Evolutionary conservation across 2,797 vertebrate species (phyloP).

Genomic region (Euthynnus affinis): DNA sequence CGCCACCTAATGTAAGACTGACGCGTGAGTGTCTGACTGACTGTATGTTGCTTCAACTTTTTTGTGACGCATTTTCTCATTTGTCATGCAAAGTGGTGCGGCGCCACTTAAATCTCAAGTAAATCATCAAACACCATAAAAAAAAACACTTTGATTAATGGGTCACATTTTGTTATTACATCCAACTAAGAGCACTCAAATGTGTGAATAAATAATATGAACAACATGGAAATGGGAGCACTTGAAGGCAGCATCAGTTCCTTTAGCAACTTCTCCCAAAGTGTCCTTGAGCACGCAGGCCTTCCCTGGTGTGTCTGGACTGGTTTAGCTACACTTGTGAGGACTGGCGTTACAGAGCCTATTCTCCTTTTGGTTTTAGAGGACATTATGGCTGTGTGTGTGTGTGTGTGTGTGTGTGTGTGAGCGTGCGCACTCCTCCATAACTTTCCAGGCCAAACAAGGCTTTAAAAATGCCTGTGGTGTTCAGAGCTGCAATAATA

Average conservation of each 20-base stretch:
- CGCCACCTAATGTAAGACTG: neutral
- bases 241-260: conserved; percentile 10
- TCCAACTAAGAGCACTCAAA: neutral
- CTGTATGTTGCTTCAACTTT: neutral
- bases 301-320: neutral
- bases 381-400: neutral
- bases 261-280: neutral
- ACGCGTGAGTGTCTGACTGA: neutral
- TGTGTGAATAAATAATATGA: conserved; percentile 15
- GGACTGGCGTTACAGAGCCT: conserved; percentile 1
- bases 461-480: conserved; percentile 45
- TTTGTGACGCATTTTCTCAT: neutral
- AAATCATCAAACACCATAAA: conserved; percentile 12
- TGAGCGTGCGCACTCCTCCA: neutral
- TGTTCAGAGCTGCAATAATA: conserved; percentile 28
- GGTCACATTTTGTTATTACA: neutral
- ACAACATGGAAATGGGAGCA: neutral
- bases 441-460: conserved; percentile 24
- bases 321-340: neutral
- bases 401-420: neutral
- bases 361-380: neutral
- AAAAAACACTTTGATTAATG: conserved; percentile 19
- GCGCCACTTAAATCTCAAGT: conserved; percentile 7
- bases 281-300: neutral
- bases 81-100: neutral